Conservation (phyloP, 2,888 invertebrate genomes). For the Acronicta alni region DNA sequence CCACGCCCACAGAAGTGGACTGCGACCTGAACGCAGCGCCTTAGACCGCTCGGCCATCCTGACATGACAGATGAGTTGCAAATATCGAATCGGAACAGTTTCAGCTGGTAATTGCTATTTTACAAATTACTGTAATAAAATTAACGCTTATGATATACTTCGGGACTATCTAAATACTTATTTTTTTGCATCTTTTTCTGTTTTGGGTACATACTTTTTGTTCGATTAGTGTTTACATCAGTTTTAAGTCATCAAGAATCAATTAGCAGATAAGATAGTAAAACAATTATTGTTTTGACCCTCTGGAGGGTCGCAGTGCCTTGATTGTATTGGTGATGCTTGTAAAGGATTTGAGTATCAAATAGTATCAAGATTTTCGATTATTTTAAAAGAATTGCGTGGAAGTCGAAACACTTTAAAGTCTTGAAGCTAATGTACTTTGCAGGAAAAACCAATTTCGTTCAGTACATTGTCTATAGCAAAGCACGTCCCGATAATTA, state of each 20-base stretch:
- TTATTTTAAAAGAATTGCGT: neutral
- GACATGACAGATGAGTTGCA: constrained; percentile 6
- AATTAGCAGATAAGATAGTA: too few species aligned
- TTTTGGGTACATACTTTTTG: too few species aligned
- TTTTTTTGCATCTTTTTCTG: too few species aligned
- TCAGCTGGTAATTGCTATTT: neutral
- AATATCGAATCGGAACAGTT: constrained; percentile 33
- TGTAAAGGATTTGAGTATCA: too few species aligned
- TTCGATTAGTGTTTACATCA: too few species aligned
- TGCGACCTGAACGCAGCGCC: constrained; percentile 70
- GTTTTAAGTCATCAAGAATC: too few species aligned
- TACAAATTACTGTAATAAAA: too few species aligned
- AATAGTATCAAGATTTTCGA: neutral
- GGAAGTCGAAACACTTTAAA: neutral
- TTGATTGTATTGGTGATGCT: too few species aligned
- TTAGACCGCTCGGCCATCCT: constrained; percentile 67
- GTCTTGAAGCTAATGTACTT: neutral
- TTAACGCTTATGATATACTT: too few species aligned
- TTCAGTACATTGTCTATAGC: neutral
- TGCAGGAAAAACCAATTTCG: neutral
- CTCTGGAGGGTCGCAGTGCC: too few species aligned
- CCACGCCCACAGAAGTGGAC: constrained; percentile 76
- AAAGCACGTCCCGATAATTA: constrained; percentile 23
- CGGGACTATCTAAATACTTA: too few species aligned
- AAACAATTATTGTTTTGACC: too few species aligned